phyloP scores from a whole-genome alignment of 2,113 vertebrate genomes.

The Notarius quadriscutis region DNA sequence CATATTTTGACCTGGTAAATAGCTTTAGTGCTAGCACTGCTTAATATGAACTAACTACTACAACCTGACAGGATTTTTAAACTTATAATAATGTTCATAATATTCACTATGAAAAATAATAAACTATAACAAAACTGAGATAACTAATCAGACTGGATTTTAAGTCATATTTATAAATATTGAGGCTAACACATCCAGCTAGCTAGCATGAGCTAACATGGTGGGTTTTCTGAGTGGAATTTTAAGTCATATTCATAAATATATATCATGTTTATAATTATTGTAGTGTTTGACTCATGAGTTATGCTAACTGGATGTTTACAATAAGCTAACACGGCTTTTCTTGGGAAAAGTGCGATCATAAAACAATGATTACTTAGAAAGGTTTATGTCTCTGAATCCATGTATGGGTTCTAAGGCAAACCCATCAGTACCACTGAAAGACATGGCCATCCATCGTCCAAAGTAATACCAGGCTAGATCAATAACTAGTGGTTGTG shows the following conservation, averaged over 20 bases:
- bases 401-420: background rate
- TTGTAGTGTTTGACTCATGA: background rate
- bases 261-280: background rate
- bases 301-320: background rate
- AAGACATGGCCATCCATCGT: background rate
- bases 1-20: background rate
- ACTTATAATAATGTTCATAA: background rate
- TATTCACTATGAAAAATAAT: too few relatives aligned
- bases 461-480: background rate
- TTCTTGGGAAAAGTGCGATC: background rate
- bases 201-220: background rate
- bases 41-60: too few relatives aligned
- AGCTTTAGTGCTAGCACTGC: background rate
- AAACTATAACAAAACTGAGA: background rate
- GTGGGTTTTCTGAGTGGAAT: background rate
- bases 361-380: background rate
- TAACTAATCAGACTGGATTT: background rate
- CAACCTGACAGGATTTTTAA: background rate
- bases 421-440: background rate
- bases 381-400: background rate
- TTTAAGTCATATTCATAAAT: background rate
- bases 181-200: background rate
- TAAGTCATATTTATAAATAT: background rate
- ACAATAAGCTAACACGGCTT: background rate
- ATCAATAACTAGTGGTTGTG: background rate